These are phyloP conservation scores for Cinclus cinclus DNA, from an alignment of 2,113 vertebrate species.

Conservation along the genomic window DNA sequence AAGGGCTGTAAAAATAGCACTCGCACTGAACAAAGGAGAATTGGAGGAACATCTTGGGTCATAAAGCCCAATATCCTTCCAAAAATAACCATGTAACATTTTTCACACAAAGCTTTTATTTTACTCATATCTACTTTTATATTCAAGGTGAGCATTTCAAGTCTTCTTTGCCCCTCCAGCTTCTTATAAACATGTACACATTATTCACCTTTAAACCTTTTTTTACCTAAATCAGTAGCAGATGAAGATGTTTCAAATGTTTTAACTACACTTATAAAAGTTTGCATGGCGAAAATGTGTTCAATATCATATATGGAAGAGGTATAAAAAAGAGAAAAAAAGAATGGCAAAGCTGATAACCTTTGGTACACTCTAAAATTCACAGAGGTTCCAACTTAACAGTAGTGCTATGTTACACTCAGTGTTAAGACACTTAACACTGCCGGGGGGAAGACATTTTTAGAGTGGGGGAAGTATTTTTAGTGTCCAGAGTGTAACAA, in stretches of 20 bases:
- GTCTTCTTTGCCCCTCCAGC: background rate
- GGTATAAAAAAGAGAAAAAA: background rate
- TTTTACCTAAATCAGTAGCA: background rate
- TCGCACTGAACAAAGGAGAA: background rate
- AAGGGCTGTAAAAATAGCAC: background rate
- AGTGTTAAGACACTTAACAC: too few species aligned
- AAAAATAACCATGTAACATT: background rate
- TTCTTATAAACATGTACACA: background rate
- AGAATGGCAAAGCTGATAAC: background rate
- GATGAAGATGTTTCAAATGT: background rate
- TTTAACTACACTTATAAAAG: background rate
- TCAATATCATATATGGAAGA: background rate
- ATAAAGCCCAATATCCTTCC: background rate
- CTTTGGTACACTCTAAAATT: background rate
- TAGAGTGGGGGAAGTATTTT: background rate
- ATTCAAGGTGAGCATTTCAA: background rate
- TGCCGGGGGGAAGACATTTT: background rate
- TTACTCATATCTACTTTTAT: background rate
- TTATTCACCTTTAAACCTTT: background rate
- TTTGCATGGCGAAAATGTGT: background rate
- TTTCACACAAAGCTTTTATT: background rate
- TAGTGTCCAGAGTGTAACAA: background rate
- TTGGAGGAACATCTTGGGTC: rapidly evolving
- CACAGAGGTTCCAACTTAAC: background rate
- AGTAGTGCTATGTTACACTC: too few species aligned